Base-by-base conservation (phyloP, 1,140 invertebrate species). In the Heliconius melpomene region DNA sequence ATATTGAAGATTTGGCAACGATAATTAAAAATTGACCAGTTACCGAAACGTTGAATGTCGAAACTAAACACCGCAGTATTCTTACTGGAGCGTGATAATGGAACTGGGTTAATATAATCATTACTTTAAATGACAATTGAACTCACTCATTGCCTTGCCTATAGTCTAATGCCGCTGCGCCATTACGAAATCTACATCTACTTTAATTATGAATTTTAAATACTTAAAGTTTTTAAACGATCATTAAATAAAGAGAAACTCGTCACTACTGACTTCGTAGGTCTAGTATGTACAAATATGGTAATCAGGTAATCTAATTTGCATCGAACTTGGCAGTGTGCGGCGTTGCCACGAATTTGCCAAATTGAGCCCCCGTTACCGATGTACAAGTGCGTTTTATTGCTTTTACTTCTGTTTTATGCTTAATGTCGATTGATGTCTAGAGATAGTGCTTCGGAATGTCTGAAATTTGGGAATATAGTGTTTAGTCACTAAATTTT, bases 231-330 rank as follows among this genome's bases (percentile, higher is more conserved):
- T 8, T 57, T 5, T 23, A 23, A 57, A 57, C 20, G 20, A 11
- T 57, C n/a, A 23, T 57, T 7, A 57, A 57, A 57, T 57, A 23
- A n/a, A 57, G 54, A 57, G 54, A 57, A 57, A 57, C 54, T 57
- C 54, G n/a, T 57, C 54, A 57, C 54, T 57, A 57, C 54, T n/a
- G 9, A 2, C 54, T 57, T 23, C 9, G 8, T 3, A 70, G 57
- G 57, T 70, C 75, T 29, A 57, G 50, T 52, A 52, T 18, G 50
- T 52, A 52, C 50, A 20, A 52, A 52, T 76, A 76, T 76, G 75
- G 75, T 76, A 76, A 76, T 76, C 54, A 57, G 75, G 75, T 60
- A 46, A 76, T 76, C 75, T 40, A 60, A 76, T 76, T 76, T 76
- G 75, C 75, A 76, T 76, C 75, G 54, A 66, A 76, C 75, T 76